Evolutionary conservation across 2,797 vertebrate species (phyloP).

Genomic region (Megalops cyprinoides): DNA sequence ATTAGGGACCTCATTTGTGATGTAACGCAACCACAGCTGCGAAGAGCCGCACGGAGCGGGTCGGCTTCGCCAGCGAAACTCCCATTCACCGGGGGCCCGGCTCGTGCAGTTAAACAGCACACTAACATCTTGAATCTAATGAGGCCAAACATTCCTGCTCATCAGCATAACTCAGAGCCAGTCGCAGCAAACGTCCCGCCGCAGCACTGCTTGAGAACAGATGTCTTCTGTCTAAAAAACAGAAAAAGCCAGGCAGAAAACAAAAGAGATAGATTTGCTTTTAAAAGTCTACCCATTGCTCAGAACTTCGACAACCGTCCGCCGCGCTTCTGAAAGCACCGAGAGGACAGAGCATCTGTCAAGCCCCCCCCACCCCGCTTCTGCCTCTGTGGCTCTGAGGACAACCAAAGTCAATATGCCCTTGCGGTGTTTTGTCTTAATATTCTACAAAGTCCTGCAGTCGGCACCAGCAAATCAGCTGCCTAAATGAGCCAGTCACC

Average conservation of each 20-base stretch:
- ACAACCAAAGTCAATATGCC: background rate
- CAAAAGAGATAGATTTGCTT: background rate
- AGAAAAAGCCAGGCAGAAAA: background rate
- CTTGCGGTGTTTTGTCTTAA: constrained; percentile 1
- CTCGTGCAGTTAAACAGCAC: background rate
- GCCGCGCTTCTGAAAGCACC: background rate
- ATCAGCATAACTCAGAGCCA: background rate
- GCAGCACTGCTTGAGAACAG: background rate
- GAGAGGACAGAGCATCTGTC: background rate
- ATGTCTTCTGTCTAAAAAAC: background rate
- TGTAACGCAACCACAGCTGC: background rate
- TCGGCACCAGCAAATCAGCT: constrained; percentile 11
- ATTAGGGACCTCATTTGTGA: background rate
- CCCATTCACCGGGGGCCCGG: background rate
- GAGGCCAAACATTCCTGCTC: background rate
- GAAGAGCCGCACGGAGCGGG: background rate
- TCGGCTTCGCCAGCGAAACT: background rate
- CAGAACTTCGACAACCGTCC: background rate
- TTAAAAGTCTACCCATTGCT: background rate
- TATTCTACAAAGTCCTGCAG: constrained; percentile 2
- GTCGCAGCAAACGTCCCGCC: background rate
- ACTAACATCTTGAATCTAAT: background rate
- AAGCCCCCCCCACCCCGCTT: background rate
- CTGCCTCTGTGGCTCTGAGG: background rate
- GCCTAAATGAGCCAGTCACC: background rate